A percentile compares a stretch with the other conserved stretches of the same genome.
phyloP scores from a whole-genome alignment of 2,113 vertebrate species.

The Phalacrocorax carbo region DNA sequence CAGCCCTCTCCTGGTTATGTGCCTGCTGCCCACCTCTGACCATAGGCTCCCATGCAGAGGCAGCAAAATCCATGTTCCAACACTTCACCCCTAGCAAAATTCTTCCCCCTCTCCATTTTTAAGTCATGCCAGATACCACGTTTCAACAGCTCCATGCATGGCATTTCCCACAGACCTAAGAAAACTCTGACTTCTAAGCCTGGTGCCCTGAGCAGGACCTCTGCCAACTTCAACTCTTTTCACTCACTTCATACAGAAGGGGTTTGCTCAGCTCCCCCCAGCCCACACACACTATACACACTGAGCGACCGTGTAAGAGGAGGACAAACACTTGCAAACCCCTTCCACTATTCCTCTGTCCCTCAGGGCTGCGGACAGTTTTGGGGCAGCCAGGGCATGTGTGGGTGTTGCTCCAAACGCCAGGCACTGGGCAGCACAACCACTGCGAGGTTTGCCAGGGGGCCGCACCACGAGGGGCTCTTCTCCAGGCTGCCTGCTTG shows the following conservation, averaged over 20 bases:
- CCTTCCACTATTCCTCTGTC: background rate
- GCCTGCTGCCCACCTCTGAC: background rate
- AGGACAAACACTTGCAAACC: background rate
- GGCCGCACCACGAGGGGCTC: fast-evolving
- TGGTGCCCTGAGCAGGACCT: background rate
- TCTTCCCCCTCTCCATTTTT: background rate
- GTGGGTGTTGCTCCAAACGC: fast-evolving
- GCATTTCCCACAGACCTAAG: background rate
- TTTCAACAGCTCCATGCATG: background rate
- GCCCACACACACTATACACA: background rate
- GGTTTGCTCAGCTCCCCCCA: background rate
- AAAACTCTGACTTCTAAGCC: background rate
- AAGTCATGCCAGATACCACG: background rate
- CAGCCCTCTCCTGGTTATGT: background rate
- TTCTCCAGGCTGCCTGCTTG: background rate
- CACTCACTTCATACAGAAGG: background rate
- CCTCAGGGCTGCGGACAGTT: background rate
- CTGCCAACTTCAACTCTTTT: background rate
- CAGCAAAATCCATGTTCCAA: background rate
- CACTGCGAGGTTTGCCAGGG: background rate
- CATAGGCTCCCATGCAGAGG: fast-evolving
- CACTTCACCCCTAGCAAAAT: background rate
- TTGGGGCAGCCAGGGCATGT: background rate
- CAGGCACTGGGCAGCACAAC: background rate
- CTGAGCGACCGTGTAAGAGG: fast-evolving